Evolutionary conservation across 2,797 vertebrate genomes (phyloP).

Genomic region (Manis crassicaudata): DNA sequence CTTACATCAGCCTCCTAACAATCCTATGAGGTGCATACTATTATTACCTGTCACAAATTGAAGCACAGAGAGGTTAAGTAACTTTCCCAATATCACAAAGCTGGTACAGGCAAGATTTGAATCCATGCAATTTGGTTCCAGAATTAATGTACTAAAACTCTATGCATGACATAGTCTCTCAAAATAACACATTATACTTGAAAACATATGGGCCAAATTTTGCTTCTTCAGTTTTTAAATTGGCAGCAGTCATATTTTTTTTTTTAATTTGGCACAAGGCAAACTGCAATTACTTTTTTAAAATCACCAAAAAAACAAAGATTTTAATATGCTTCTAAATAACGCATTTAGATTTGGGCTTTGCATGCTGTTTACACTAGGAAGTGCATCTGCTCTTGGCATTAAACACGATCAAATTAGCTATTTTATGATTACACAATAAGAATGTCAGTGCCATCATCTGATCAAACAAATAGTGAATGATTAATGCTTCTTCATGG

Average conservation of each 20-base stretch:
- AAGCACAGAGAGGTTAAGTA: background rate
- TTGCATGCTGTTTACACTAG: constrained; percentile 42
- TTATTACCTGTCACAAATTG: background rate
- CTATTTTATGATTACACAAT: constrained; percentile 58
- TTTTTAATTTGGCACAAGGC: background rate
- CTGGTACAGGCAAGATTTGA: background rate
- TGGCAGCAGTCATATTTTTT: background rate
- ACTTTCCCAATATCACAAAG: background rate
- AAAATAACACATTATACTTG: background rate
- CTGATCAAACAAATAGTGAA: constrained; percentile 63
- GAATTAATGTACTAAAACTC: background rate
- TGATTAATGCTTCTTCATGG: background rate
- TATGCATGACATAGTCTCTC: background rate
- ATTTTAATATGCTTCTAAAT: constrained; percentile 48
- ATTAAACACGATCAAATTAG: constrained; percentile 50
- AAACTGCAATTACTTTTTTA: constrained; percentile 43
- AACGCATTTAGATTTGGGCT: constrained; percentile 37
- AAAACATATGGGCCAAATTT: background rate
- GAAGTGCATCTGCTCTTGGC: constrained; percentile 61
- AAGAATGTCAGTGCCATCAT: constrained; percentile 18
- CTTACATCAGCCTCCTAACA: background rate
- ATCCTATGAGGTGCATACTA: background rate
- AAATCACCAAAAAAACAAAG: background rate
- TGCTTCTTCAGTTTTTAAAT: background rate
- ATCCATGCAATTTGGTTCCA: background rate